These are phyloP conservation scores for Parotia lawesii DNA, from an alignment of 2,113 vertebrate genomes.

Conservation along the genomic window DNA sequence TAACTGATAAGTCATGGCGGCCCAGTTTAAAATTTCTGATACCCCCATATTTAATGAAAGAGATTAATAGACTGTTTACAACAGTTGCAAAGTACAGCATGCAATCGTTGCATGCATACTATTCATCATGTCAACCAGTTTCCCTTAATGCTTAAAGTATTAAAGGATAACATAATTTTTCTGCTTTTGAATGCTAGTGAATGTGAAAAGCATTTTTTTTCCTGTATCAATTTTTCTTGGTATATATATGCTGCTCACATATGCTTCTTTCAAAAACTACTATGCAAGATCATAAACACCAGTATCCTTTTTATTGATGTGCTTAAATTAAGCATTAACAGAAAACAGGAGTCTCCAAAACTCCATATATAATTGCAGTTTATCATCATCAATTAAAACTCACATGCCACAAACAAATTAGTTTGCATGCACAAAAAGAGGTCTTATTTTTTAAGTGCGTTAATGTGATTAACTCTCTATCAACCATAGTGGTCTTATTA, in stretches of 20 bases:
- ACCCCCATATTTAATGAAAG: not conserved
- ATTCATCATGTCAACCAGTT: not conserved
- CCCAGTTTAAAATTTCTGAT: not conserved
- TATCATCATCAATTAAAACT: not conserved
- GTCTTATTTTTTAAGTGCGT: not conserved
- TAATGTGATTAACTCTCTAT: not conserved
- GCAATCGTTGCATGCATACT: not conserved
- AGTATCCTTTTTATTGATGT: not conserved
- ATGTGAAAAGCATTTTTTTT: not conserved
- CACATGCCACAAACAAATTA: not conserved
- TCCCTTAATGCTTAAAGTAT: not conserved
- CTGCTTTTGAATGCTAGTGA: not conserved
- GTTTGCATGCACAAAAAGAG: not conserved
- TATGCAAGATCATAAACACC: not conserved
- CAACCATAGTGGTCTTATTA: not conserved
- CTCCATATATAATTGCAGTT: not conserved
- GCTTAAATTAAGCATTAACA: not conserved
- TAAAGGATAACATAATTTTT: slow-evolving; percentile 4
- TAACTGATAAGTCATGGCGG: not conserved
- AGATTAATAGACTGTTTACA: not conserved
- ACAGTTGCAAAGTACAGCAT: not conserved
- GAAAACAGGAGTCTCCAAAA: slow-evolving; percentile 4
- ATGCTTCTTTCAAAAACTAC: not conserved
- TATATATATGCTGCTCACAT: not conserved
- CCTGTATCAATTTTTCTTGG: not conserved